Evolutionary conservation across 2,888 invertebrate species (phyloP).

Genomic region (Malachius bipustulatus): DNA sequence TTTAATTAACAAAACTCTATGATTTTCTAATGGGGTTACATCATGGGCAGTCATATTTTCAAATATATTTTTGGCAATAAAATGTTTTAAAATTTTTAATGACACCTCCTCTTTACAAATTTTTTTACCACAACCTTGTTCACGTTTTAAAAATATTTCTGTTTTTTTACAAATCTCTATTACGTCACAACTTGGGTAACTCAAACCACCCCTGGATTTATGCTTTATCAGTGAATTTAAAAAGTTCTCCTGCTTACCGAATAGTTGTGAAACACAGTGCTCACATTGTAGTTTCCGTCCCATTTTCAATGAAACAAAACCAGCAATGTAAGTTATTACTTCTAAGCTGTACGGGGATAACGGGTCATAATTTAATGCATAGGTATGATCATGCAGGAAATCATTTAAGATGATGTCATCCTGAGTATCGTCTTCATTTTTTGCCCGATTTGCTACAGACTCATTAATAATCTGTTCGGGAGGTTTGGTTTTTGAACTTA

Average conservation of each 20-base stretch:
- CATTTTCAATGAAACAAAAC: slow-evolving; percentile 9
- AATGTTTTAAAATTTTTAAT: too few species aligned
- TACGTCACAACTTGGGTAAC: slow-evolving; percentile 6
- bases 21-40: slow-evolving; percentile 3
- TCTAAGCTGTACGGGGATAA: slow-evolving; percentile 4
- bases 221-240: slow-evolving; percentile 5
- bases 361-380: slow-evolving; percentile 9
- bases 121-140: too few species aligned
- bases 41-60: slow-evolving; percentile 6
- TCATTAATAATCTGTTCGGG: slow-evolving; percentile 15
- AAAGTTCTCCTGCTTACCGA: slow-evolving; percentile 7
- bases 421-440: slow-evolving; percentile 5
- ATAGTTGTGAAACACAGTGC: slow-evolving; percentile 10
- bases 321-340: slow-evolving; percentile 8
- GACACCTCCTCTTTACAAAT: too few species aligned
- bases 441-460: slow-evolving; percentile 10
- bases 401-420: slow-evolving; percentile 6
- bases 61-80: too few species aligned
- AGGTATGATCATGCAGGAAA: slow-evolving; percentile 9
- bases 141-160: too few species aligned
- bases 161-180: slow-evolving; percentile 3
- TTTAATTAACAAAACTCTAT: slow-evolving; percentile 5
- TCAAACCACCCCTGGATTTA: too few species aligned
- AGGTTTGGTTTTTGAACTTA: slow-evolving; percentile 14
- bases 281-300: slow-evolving; percentile 9